Base-by-base conservation (phyloP, 92 coral and sea anemone genomes). In the Epizoanthus scotinus region DNA sequence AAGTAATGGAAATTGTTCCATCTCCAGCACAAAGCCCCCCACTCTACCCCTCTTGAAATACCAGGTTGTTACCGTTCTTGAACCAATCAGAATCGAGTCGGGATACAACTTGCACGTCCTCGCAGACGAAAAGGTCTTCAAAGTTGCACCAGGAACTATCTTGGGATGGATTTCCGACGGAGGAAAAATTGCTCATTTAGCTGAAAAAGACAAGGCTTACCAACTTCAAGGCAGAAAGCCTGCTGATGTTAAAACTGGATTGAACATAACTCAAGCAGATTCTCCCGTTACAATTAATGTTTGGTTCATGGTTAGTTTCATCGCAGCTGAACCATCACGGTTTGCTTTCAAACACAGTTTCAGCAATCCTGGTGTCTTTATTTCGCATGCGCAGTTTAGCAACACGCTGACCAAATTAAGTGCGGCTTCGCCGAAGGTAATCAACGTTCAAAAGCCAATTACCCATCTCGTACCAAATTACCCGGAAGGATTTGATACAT, bases 101-200 rank as follows among this genome's bases (percentile, higher is more conserved):
- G 98, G 94, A 13, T 91, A 93, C 83, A 95, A 93, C 79, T 26
- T 93, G 59, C 71, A 62, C 53, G 89, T 91, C 17, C 81, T 95
- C 38, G 61, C 93, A 3, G 86, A 87, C 14, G 69, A 73, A 34
- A 82, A 87, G 17, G 63, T 73, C 13, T 78, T 92, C 21, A 74
- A 89, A 44, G 90, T 81, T 47, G 29, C 38, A 0, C 90, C 84
- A 19, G 99, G 99, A 8, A 98, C 93, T 81, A 74, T 91, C 44
- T 24, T 91, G 24, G 98, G 96, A 1, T 93, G 98, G 98, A 83
- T 85, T 57, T 79, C 84, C 2, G 84, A 84, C 3, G 77, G 82
- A 7, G 99, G 96, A 0, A 85, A 59, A 42, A 73, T 95, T 52
- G 90, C 87, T 1, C 89, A 87, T 17, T 79, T 69, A 47, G 26